Evolutionary conservation across 92 coral and sea anemone genomes (phyloP).

Genomic region (Galaxea fascicularis): DNA sequence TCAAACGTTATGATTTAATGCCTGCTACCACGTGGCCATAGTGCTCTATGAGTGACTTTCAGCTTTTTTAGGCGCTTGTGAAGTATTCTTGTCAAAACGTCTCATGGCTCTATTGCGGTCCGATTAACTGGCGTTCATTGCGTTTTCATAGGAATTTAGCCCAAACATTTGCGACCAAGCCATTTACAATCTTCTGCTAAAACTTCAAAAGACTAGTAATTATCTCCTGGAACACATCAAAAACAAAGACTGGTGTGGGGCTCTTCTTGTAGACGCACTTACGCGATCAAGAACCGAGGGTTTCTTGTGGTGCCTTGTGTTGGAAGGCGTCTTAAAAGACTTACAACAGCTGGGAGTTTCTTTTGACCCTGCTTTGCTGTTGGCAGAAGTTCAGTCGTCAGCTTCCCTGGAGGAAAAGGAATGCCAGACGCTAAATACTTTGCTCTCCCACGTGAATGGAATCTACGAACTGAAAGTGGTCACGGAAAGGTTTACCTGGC

Average conservation of each 20-base stretch:
- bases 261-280: constrained; percentile 39
- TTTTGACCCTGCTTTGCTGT: constrained; percentile 24
- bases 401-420: constrained; percentile 51
- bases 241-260: constrained; percentile 5
- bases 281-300: constrained; percentile 49
- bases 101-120: too few relatives aligned
- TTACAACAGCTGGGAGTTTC: constrained; percentile 31
- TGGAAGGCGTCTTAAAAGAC: constrained; percentile 34
- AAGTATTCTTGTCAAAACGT: too few relatives aligned
- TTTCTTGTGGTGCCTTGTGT: constrained; percentile 62
- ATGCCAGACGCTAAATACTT: constrained; percentile 60
- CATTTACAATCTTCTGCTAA: constrained; percentile 43
- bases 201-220: constrained; percentile 9
- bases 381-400: constrained; percentile 46
- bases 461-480: constrained; percentile 82
- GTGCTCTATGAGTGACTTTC: too few relatives aligned
- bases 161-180: background rate
- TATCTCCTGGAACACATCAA: constrained; percentile 40
- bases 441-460: constrained; percentile 45
- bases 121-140: background rate
- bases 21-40: too few relatives aligned
- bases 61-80: too few relatives aligned
- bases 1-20: too few relatives aligned
- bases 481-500: constrained; percentile 56
- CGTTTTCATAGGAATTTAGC: constrained; percentile 4